Conservation (phyloP, 2,888 invertebrate species). For the Xestia c-nigrum region DNA sequence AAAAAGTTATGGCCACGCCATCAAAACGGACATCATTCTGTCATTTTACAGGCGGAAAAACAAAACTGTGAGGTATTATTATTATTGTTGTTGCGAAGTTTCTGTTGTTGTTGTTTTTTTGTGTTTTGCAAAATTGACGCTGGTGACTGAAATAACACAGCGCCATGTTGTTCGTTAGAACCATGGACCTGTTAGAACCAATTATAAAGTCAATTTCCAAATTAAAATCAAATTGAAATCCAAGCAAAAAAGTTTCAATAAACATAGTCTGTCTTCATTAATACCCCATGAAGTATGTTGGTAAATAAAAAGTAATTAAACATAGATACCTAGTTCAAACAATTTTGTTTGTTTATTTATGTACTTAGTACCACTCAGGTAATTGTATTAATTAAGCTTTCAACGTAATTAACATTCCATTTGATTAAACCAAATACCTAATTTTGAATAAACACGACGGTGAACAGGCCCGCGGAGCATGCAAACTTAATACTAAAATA, state of each 20-base stretch:
- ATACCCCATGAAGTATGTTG: background rate
- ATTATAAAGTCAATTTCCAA: background rate
- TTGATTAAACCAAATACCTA: background rate
- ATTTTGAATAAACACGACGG: background rate
- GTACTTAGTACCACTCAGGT: background rate
- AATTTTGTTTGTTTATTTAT: background rate
- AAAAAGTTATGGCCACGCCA: too few species aligned
- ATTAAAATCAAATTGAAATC: too few species aligned
- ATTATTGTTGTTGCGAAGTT: background rate
- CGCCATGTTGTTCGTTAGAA: background rate
- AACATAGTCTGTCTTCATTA: background rate
- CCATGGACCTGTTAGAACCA: background rate
- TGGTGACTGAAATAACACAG: background rate
- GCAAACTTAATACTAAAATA: too few species aligned
- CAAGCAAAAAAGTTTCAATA: background rate
- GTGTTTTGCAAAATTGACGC: background rate
- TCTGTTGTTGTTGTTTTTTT: background rate
- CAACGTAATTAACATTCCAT: slow-evolving; percentile 1
- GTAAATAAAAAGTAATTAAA: background rate
- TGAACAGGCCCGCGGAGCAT: background rate
- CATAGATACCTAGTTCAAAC: background rate
- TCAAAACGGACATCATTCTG: background rate
- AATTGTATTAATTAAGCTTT: slow-evolving; percentile 2
- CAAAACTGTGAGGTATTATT: background rate
- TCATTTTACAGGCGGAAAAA: slow-evolving; percentile 5